These are phyloP conservation scores for Nipponacmea schrenckii DNA, from an alignment of 2,888 invertebrate genomes.

Conservation along the genomic window DNA sequence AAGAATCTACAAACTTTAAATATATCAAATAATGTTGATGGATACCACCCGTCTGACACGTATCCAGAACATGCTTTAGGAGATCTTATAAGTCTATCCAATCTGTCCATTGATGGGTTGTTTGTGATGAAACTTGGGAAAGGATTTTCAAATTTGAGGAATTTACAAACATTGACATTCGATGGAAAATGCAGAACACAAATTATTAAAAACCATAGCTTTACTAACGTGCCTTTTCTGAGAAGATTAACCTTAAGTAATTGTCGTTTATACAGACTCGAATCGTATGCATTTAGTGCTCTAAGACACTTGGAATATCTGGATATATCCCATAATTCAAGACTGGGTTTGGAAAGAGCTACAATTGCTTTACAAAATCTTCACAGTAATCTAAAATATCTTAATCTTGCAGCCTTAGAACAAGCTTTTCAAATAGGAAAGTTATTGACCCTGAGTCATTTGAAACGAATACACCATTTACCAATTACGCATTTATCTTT, in stretches of 20 bases:
- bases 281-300: background rate
- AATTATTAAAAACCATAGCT: background rate
- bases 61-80: background rate
- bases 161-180: constrained; percentile 4
- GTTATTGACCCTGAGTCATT: background rate
- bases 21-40: background rate
- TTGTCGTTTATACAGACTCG: background rate
- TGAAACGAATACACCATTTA: background rate
- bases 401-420: too few species aligned
- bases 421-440: too few species aligned
- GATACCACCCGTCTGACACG: background rate
- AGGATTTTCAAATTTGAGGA: background rate
- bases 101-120: constrained; percentile 8
- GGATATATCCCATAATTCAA: background rate
- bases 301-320: background rate
- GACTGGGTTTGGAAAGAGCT: constrained; percentile 3
- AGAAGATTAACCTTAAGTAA: background rate
- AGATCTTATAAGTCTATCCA: background rate
- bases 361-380: background rate
- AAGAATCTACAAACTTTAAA: background rate
- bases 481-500: background rate
- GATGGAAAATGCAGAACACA: constrained; percentile 2
- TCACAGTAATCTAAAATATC: background rate
- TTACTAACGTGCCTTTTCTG: background rate
- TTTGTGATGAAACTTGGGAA: background rate